Evolutionary conservation across 1,140 invertebrate genomes (phyloP).

Genomic region (Drepana arcuata): DNA sequence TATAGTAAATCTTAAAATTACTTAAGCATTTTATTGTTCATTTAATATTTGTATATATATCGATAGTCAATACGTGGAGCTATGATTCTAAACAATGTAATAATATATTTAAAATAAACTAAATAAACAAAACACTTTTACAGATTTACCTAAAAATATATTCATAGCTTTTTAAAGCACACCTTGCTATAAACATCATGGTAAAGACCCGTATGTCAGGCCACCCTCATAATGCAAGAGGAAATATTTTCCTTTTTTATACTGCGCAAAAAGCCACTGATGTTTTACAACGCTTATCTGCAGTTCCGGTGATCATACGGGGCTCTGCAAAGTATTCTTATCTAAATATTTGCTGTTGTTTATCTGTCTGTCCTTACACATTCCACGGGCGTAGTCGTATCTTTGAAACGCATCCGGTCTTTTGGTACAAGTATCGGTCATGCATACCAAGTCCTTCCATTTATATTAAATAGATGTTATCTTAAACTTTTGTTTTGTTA

Average conservation of each 20-base stretch:
- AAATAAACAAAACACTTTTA: conserved; percentile 1
- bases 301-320: conserved; percentile 24
- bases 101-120: too few relatives aligned
- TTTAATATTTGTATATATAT: too few relatives aligned
- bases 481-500: too few relatives aligned
- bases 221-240: too few relatives aligned
- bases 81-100: too few relatives aligned
- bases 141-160: conserved; percentile 1
- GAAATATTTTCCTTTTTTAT: neutral
- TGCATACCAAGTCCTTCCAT: conserved; percentile 23
- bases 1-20: too few relatives aligned
- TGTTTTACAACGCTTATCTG: conserved; percentile 10
- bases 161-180: too few relatives aligned
- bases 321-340: conserved; percentile 24
- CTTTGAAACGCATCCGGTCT: conserved; percentile 18
- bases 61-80: too few relatives aligned
- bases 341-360: conserved; percentile 39
- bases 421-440: conserved; percentile 11
- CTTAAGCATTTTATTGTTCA: too few relatives aligned
- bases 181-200: neutral
- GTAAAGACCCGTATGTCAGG: too few relatives aligned
- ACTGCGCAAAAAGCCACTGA: neutral
- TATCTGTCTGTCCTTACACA: conserved; percentile 28
- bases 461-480: too few relatives aligned
- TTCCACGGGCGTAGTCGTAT: conserved; percentile 22